Evolutionary conservation across 23 tunicate genomes (phyloP).

Genomic region (Ciona savignyi): DNA sequence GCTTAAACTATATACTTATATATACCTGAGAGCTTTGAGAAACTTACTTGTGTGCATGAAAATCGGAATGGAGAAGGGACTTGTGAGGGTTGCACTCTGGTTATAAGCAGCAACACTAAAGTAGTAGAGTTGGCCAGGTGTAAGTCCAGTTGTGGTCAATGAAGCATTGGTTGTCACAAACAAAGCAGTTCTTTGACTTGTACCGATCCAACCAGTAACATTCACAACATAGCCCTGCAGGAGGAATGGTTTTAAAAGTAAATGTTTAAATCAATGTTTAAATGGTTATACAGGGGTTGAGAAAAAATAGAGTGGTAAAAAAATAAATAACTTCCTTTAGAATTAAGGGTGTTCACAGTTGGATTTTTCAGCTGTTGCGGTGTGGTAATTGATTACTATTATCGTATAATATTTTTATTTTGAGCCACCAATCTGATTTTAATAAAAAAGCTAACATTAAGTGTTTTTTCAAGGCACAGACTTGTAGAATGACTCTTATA

Average conservation of each 20-base stretch:
- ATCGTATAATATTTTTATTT: no score
- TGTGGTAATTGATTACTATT: no score
- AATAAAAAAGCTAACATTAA: no score
- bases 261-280: background rate
- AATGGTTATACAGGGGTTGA: background rate
- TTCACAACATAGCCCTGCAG: conserved; percentile 29
- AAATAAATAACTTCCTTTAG: background rate
- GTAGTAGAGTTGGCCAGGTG: conserved; percentile 9
- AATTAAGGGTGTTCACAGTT: no score
- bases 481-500: no score
- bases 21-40: no score
- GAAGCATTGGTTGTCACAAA: background rate
- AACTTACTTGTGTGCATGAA: conserved; percentile 9
- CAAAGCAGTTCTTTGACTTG: background rate
- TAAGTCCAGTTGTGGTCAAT: background rate
- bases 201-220: conserved; percentile 18
- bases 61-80: background rate
- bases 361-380: no score
- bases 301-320: background rate
- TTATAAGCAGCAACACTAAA: conserved; percentile 23
- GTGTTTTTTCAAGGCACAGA: no score
- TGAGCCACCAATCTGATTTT: no score
- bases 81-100: background rate
- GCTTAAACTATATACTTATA: no score
- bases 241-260: no score